Conservation (phyloP, 2,797 vertebrate genomes). For the Paguma larvata region DNA sequence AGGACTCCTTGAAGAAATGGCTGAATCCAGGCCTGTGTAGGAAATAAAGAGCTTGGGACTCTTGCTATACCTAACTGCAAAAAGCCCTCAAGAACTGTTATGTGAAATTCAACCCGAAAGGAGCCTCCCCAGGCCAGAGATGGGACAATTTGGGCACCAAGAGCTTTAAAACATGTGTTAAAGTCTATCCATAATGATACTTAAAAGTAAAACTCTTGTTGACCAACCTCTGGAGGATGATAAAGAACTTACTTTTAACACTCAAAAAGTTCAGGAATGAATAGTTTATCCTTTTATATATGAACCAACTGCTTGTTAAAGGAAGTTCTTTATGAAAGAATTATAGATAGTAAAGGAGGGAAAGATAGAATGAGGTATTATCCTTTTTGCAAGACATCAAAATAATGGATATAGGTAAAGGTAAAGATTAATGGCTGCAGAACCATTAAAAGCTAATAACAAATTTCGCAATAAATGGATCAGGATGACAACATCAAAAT, state of each 20-base stretch:
- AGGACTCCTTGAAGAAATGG: not conserved
- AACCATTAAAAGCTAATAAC: not conserved
- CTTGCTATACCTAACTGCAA: not conserved
- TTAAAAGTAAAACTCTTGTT: conserved; percentile 31
- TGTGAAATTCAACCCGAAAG: conserved; percentile 21
- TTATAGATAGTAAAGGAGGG: not conserved
- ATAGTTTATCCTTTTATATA: not conserved
- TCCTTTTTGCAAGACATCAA: not conserved
- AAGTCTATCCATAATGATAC: not conserved
- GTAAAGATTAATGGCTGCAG: not conserved
- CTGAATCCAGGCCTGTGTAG: not conserved
- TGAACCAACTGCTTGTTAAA: not conserved
- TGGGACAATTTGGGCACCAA: not conserved
- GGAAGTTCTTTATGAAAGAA: conserved; percentile 21
- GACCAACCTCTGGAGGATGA: not conserved
- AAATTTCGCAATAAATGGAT: conserved; percentile 13
- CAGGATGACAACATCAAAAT: not conserved
- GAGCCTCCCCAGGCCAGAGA: not conserved
- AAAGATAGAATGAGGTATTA: not conserved
- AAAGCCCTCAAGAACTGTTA: conserved; percentile 14
- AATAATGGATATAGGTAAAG: not conserved
- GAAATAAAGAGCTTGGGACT: not conserved
- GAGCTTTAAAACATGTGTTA: not conserved
- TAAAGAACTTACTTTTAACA: conserved; percentile 17
- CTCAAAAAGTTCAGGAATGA: conserved; percentile 1